Conservation (phyloP, 2,113 vertebrate species). For the Salvelinus sp. region DNA sequence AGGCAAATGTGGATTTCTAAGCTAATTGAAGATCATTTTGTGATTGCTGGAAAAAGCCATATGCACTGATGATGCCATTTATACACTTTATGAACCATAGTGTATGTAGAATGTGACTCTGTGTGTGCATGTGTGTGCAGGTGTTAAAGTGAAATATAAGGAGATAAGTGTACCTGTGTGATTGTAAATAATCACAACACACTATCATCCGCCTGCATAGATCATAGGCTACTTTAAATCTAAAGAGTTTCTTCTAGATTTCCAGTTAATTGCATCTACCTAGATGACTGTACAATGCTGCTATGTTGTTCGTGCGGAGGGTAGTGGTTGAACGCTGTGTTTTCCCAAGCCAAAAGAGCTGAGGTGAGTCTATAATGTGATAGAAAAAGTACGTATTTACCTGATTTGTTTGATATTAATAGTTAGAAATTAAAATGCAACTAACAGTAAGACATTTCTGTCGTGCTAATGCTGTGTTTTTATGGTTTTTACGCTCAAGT, state of each 20-base stretch:
- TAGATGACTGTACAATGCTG: background rate
- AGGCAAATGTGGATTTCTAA: background rate
- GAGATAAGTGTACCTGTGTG: background rate
- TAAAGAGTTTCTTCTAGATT: background rate
- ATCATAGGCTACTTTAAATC: no score
- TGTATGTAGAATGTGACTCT: background rate
- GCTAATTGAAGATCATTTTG: background rate
- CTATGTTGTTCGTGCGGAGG: slow-evolving; percentile 2
- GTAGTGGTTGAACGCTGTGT: background rate
- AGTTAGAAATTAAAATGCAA: no score
- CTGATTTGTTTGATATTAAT: no score
- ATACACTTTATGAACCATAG: background rate
- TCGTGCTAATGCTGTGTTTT: no score
- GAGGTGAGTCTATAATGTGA: slow-evolving; percentile 3
- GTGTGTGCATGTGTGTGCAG: background rate
- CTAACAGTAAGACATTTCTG: no score
- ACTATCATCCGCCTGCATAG: background rate
- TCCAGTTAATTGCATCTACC: background rate
- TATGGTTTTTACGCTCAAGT: no score
- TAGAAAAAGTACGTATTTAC: no score
- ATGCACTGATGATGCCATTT: background rate
- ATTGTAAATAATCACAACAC: background rate
- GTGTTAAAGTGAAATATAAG: background rate
- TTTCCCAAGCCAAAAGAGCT: slow-evolving; percentile 14
- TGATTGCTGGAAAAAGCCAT: background rate